Percentiles rank a stretch among this genome's conserved stretches.
These are phyloP conservation scores for Cheirogaleus major DNA, from an alignment of 2,797 vertebrate genomes.

Conservation along the genomic window DNA sequence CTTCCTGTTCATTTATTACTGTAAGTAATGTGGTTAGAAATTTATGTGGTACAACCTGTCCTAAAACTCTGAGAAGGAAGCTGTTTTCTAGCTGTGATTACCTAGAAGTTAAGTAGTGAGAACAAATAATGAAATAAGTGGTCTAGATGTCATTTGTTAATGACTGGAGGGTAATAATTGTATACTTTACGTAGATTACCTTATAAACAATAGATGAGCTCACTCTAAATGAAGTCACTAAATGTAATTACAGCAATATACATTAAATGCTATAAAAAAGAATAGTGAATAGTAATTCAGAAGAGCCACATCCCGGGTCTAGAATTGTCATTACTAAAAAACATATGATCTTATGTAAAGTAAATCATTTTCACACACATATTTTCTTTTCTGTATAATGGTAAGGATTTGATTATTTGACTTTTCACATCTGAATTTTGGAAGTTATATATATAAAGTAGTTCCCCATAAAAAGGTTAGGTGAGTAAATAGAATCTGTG, in stretches of 20 bases:
- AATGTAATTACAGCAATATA: not conserved
- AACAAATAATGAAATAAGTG: not conserved
- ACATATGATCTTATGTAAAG: not conserved
- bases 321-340: not conserved
- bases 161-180: not conserved
- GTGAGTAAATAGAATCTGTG: not conserved
- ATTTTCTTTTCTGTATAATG: not conserved
- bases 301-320: not conserved
- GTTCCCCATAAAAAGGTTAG: not conserved
- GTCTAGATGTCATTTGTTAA: not conserved
- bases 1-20: not conserved
- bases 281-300: not conserved
- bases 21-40: not conserved
- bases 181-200: not conserved
- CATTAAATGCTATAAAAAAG: not conserved
- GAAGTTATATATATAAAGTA: not conserved
- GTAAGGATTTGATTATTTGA: not conserved
- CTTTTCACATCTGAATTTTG: not conserved
- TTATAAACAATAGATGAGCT: not conserved
- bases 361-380: not conserved
- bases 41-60: not conserved
- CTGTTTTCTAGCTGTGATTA: not conserved
- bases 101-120: not conserved
- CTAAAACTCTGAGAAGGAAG: not conserved
- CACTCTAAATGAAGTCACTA: not conserved